Evolutionary conservation across 2,888 invertebrate species (phyloP).

Genomic region (Junonia oenone): DNA sequence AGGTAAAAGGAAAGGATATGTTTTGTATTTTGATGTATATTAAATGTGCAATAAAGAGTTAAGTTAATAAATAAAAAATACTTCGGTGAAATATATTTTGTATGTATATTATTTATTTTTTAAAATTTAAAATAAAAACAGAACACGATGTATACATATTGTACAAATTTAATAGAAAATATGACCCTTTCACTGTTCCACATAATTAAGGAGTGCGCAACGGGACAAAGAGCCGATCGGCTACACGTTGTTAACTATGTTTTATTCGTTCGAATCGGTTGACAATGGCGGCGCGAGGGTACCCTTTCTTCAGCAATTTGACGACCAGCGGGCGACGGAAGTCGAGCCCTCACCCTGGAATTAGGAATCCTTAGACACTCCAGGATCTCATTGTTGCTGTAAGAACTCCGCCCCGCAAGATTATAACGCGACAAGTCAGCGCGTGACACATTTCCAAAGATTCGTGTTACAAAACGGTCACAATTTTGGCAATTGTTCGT

Average conservation of each 20-base stretch:
- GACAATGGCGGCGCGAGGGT: constrained; percentile 59
- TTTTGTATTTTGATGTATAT: too few species aligned
- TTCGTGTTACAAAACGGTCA: constrained; percentile 30
- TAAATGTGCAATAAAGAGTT: too few species aligned
- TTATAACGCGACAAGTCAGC: constrained; percentile 50
- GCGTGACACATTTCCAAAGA: constrained; percentile 59
- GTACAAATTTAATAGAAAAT: constrained; percentile 76
- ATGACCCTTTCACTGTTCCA: constrained; percentile 77
- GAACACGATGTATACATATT: constrained; percentile 51
- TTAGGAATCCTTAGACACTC: constrained; percentile 64
- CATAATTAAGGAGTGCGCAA: constrained; percentile 75
- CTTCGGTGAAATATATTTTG: too few species aligned
- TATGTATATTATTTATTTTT: too few species aligned
- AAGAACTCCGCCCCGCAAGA: constrained; percentile 67
- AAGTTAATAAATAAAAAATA: too few species aligned
- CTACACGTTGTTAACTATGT: constrained; percentile 69
- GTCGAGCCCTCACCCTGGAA: constrained; percentile 61
- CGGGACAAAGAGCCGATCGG: constrained; percentile 68
- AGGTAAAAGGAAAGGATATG: too few species aligned
- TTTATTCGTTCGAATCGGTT: constrained; percentile 76
- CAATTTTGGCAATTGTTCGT: background rate
- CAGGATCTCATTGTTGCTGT: constrained; percentile 58
- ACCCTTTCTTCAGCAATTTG: constrained; percentile 78
- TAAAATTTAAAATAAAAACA: too few species aligned
- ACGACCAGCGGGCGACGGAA: constrained; percentile 72